Evolutionary conservation across 1,140 invertebrate species (phyloP), one percentile per base, ranked within the genome.

Genomic region (Megalonaias nervosa): DNA sequence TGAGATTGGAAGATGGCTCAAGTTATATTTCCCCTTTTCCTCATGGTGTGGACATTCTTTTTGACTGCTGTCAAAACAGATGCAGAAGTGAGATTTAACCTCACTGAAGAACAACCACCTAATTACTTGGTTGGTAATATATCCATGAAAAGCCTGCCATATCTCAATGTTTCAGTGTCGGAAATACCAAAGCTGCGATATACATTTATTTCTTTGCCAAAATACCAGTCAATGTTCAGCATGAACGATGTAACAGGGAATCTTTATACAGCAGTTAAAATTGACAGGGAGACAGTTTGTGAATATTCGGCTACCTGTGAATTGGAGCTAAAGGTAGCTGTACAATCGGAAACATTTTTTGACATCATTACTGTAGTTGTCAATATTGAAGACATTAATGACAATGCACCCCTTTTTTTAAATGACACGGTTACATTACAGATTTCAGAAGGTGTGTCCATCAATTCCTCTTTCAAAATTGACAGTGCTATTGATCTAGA

Each of bases 361-460:
- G 31, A 23, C 4, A 75, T 68, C 15, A 72, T 80, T 16, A 67
- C 71, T 69, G 72, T 81, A 1, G 72, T 71, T 57, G 79, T 89
- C 3, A 70, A 75, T 38, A 81, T 89, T 48, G 55, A 73, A 2
- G 88, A 89, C 68, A 82, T 89, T 17, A 89, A 90, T 77, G 89
- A 90, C 74, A 87, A 90, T 79, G 71, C 81, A 11, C 89, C 89
- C 17, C 75, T 67, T 48, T 90, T 89, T 75, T 76, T 83, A 0
- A 38, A 82, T 3, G 23, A 75, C 17, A 71, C 67, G 19, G 69
- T 86, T 31, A 77, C 74, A 14, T 75, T 88, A 17, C 74, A 70
- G 48, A 77, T 89, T 16, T 75, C 84, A 12, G 89, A 90, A 81
- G 80, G 81, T 14, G 82, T 76, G n/a, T 62, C 75, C 5, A 70